Percentiles rank a stretch among this genome's conserved stretches.
These are phyloP conservation scores for Hemicordylus capensis DNA, from an alignment of 2,113 vertebrate species.

Conservation along the genomic window DNA sequence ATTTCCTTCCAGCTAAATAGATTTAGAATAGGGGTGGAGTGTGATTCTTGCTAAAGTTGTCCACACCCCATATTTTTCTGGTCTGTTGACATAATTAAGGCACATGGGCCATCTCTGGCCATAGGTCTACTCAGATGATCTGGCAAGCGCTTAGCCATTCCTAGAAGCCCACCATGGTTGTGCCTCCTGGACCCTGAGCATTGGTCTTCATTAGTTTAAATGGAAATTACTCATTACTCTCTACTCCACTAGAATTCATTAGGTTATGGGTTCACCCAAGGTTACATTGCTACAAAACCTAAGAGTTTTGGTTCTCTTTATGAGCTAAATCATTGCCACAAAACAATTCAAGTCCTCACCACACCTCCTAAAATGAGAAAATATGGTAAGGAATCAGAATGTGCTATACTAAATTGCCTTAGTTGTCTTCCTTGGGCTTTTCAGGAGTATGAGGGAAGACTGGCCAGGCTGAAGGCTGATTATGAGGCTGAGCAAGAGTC, in stretches of 20 bases:
- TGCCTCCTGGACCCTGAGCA: not conserved
- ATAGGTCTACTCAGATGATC: not conserved
- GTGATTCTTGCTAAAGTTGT: not conserved
- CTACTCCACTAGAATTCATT: not conserved
- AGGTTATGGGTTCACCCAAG: not conserved
- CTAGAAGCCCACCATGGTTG: not conserved
- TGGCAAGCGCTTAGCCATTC: not conserved
- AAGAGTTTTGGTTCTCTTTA: not conserved
- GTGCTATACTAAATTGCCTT: not conserved
- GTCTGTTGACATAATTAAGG: not conserved
- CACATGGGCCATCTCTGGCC: too few relatives aligned
- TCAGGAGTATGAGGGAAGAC: slow-evolving; percentile 86
- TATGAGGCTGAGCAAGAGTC: slow-evolving; percentile 85
- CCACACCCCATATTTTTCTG: not conserved
- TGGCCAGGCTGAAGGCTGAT: slow-evolving; percentile 83
- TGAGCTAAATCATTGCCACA: not conserved
- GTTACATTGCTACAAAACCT: not conserved
- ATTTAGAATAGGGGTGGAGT: not conserved
- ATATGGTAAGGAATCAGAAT: not conserved
- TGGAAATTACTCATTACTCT: not conserved
- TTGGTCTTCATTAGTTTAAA: not conserved
- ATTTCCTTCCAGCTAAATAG: not conserved
- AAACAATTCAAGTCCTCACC: too few relatives aligned
- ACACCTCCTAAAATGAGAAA: not conserved
- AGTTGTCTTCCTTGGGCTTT: not conserved